Conservation (phyloP, 2,797 vertebrate genomes). For the Tachyglossus aculeatus region DNA sequence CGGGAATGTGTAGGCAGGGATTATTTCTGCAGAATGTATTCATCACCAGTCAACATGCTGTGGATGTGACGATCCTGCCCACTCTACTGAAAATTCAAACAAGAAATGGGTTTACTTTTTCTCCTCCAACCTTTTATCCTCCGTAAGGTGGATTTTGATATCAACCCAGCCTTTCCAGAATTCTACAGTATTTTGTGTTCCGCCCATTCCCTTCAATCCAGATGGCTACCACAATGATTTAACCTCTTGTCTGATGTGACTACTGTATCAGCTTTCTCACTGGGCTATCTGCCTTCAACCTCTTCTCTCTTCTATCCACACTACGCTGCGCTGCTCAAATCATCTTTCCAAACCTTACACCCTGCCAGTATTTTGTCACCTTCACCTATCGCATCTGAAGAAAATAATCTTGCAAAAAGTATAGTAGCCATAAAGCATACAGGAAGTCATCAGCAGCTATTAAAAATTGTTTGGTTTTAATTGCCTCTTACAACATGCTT, state of each 20-base stretch:
- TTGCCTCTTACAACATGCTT: slow-evolving; percentile 38
- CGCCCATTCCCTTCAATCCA: too few species aligned
- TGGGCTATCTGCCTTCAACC: too few species aligned
- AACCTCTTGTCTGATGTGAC: too few species aligned
- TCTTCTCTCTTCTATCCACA: too few species aligned
- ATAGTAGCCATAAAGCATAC: slow-evolving; percentile 18
- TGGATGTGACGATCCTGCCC: background rate
- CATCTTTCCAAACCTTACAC: too few species aligned
- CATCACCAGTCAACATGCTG: background rate
- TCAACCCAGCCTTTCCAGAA: background rate
- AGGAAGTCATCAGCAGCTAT: slow-evolving; percentile 30
- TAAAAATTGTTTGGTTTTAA: slow-evolving; percentile 33
- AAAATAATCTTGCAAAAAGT: slow-evolving; percentile 14
- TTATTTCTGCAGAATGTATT: background rate
- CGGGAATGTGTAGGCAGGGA: background rate
- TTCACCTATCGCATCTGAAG: background rate
- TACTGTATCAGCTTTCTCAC: too few species aligned
- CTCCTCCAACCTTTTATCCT: background rate
- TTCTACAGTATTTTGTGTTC: too few species aligned
- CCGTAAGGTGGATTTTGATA: slow-evolving; percentile 4
- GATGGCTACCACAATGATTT: background rate
- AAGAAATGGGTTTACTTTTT: background rate
- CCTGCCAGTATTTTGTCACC: too few species aligned
- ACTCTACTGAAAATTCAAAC: slow-evolving; percentile 11
- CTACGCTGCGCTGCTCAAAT: too few species aligned